A percentile compares a stretch with the other conserved stretches of the same genome.
phyloP scores from a whole-genome alignment of 2,113 vertebrate genomes.

The Sturnira hondurensis region DNA sequence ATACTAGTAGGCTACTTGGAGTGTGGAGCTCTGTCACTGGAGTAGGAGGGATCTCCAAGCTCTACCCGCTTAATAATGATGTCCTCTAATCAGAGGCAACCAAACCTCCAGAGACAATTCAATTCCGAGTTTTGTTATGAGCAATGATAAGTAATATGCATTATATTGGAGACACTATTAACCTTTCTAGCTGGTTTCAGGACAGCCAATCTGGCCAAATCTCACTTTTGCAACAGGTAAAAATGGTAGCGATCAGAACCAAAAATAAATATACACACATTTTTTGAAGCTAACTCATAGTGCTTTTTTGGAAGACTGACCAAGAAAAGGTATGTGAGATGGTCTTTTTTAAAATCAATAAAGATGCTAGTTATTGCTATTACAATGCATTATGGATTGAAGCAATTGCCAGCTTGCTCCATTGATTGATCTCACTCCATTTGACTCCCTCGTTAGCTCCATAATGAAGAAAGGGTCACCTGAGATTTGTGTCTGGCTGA shows the following conservation, averaged over 20 bases:
- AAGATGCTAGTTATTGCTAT: neutral
- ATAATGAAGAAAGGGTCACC: neutral
- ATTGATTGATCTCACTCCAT: neutral
- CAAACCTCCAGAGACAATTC: neutral
- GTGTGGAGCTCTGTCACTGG: neutral
- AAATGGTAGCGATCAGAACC: neutral
- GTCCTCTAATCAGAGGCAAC: neutral
- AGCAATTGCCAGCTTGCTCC: neutral
- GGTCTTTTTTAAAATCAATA: neutral
- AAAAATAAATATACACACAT: neutral
- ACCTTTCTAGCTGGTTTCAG: neutral
- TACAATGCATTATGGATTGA: neutral
- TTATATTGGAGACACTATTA: neutral
- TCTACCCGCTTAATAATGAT: neutral
- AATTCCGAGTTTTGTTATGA: neutral
- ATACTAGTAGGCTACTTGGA: neutral
- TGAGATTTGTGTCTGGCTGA: neutral
- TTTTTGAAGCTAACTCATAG: neutral
- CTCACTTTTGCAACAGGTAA: neutral
- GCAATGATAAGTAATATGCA: neutral
- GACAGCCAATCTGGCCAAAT: neutral
- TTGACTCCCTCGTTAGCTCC: neutral
- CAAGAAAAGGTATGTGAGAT: neutral
- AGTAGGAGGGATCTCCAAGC: neutral
- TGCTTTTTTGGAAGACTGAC: neutral